Percentiles rank a stretch among this genome's conserved stretches.
Conservation (phyloP, 2,113 vertebrate species). For the Jacana jacana region DNA sequence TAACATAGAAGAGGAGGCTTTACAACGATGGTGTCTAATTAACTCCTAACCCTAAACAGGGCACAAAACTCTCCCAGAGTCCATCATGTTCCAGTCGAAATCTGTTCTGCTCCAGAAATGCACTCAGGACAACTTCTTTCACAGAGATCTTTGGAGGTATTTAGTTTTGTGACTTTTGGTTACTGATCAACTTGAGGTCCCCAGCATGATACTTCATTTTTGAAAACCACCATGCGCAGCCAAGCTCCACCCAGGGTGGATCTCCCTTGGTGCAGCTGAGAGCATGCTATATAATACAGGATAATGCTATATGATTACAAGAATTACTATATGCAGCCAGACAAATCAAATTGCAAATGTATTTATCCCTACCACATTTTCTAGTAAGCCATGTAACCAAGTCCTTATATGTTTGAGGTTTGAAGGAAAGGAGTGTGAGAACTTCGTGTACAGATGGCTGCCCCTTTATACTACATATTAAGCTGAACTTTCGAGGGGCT, state of each 20-base stretch:
- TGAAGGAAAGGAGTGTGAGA: background rate
- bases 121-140: background rate
- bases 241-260: conserved; percentile 55
- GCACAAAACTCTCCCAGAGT: background rate
- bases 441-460: background rate
- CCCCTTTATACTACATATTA: background rate
- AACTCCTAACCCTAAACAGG: conserved; percentile 19
- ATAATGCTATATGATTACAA: conserved; percentile 64
- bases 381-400: background rate
- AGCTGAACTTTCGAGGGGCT: background rate
- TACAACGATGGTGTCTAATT: conserved; percentile 24
- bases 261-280: conserved; percentile 1
- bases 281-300: conserved; percentile 27
- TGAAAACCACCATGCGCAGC: background rate
- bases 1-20: conserved; percentile 10
- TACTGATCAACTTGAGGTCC: conserved; percentile 4
- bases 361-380: conserved; percentile 34
- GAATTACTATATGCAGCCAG: conserved; percentile 30
- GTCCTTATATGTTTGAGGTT: background rate
- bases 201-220: background rate
- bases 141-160: background rate
- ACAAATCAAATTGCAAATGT: conserved; percentile 46
- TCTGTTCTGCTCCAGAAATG: background rate
- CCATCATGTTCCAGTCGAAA: background rate
- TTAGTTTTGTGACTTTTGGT: background rate